These are phyloP conservation scores for Rana temporaria DNA, from an alignment of 2,113 vertebrate species.

Conservation along the genomic window DNA sequence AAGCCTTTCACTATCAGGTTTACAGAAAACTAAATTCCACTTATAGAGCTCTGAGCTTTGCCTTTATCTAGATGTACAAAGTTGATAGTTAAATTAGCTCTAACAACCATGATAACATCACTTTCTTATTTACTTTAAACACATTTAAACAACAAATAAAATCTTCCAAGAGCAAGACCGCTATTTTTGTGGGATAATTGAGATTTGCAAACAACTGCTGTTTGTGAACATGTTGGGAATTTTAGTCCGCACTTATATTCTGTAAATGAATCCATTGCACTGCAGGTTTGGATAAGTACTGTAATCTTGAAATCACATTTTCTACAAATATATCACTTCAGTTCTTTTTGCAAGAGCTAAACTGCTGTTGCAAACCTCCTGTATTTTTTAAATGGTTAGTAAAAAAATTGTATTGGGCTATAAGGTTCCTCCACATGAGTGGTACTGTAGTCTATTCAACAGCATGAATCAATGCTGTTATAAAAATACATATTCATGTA, in stretches of 20 bases:
- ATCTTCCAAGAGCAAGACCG: not conserved
- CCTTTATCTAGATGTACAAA: no score
- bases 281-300: constrained; percentile 9
- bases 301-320: constrained; percentile 23
- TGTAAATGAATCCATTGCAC: constrained; percentile 24
- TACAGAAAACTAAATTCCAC: no score
- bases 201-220: constrained; percentile 21
- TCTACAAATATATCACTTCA: constrained; percentile 19
- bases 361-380: constrained; percentile 8
- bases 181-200: constrained; percentile 8
- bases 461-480: not conserved
- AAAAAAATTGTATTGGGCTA: not conserved
- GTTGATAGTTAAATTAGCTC: no score
- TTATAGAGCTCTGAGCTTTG: no score
- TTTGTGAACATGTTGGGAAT: constrained; percentile 34
- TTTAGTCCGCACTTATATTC: constrained; percentile 13
- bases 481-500: constrained; percentile 5
- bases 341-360: not conserved
- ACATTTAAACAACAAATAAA: not conserved
- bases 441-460: not conserved
- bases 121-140: no score
- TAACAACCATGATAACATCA: no score
- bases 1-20: no score
- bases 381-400: not conserved
- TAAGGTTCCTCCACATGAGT: not conserved